Conservation (phyloP, 2,113 vertebrate genomes). For the Paratilapia polleni region DNA sequence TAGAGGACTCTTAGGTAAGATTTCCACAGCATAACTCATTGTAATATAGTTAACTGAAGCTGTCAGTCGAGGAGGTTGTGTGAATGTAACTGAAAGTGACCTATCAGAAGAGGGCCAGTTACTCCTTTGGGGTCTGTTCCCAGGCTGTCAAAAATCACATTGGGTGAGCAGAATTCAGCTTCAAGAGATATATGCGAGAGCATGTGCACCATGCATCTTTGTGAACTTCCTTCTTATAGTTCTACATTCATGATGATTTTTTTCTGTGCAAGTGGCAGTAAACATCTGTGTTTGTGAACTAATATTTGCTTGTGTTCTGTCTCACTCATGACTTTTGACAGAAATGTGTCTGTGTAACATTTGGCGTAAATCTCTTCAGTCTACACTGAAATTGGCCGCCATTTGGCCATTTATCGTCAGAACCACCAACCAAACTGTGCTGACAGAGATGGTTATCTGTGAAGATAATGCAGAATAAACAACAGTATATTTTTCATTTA, state of each 20-base stretch:
- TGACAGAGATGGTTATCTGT: background rate
- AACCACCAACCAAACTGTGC: background rate
- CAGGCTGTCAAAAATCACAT: background rate
- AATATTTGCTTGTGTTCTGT: background rate
- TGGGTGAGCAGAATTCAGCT: background rate
- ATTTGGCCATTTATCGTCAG: background rate
- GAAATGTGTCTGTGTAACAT: background rate
- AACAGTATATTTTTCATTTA: background rate
- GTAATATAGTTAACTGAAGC: background rate
- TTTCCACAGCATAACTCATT: no score
- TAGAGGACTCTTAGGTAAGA: background rate
- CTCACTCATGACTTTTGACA: background rate
- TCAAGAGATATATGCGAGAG: background rate
- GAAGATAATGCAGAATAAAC: background rate
- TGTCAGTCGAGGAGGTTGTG: background rate
- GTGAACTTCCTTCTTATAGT: background rate
- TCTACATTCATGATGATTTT: background rate
- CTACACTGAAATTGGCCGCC: background rate
- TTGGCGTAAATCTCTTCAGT: background rate
- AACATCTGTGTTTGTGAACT: conserved; percentile 1
- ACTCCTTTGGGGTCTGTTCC: background rate
- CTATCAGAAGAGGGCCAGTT: background rate
- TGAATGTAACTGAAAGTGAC: background rate
- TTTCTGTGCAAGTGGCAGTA: background rate
- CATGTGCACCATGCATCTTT: background rate